These are phyloP conservation scores for Chaetorhynchus papuensis DNA, from an alignment of 2,113 vertebrate genomes.

Conservation along the genomic window DNA sequence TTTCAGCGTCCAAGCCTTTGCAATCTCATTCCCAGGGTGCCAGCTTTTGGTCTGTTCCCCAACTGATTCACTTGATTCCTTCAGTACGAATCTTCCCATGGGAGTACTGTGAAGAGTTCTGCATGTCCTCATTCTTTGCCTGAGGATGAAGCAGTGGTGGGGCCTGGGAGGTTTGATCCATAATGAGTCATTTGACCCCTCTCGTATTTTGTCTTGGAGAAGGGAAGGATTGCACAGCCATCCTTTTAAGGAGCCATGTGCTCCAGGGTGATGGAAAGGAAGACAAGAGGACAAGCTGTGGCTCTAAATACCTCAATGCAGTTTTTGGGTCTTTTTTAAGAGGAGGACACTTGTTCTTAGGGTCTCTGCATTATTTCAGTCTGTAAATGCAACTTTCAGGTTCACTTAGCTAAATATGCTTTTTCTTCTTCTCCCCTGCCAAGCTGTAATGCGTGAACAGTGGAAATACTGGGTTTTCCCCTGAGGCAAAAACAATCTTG, in stretches of 20 bases:
- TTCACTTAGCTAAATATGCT: not conserved
- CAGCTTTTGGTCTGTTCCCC: not conserved
- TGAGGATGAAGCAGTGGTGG: not conserved
- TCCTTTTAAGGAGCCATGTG: not conserved
- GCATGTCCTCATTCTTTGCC: not conserved
- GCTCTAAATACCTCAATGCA: not conserved
- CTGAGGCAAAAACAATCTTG: not conserved
- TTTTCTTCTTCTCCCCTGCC: not conserved
- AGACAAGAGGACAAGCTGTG: not conserved
- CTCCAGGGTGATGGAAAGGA: not conserved
- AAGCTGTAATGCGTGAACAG: not conserved
- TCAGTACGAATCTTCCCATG: not conserved
- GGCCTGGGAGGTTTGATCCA: not conserved
- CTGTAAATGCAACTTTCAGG: not conserved
- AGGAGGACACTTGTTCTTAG: not conserved
- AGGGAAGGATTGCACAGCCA: not conserved
- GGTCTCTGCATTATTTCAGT: not conserved
- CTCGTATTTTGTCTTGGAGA: not conserved
- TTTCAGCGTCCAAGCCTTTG: not conserved
- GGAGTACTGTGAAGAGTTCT: not conserved
- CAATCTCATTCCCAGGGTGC: not conserved
- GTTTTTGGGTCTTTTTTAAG: not conserved
- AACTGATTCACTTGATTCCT: not conserved
- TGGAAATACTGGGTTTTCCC: not conserved
- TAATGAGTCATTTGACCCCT: conserved; percentile 12